Evolutionary conservation across 2,797 vertebrate genomes (phyloP).

Genomic region (Alauda arvensis): DNA sequence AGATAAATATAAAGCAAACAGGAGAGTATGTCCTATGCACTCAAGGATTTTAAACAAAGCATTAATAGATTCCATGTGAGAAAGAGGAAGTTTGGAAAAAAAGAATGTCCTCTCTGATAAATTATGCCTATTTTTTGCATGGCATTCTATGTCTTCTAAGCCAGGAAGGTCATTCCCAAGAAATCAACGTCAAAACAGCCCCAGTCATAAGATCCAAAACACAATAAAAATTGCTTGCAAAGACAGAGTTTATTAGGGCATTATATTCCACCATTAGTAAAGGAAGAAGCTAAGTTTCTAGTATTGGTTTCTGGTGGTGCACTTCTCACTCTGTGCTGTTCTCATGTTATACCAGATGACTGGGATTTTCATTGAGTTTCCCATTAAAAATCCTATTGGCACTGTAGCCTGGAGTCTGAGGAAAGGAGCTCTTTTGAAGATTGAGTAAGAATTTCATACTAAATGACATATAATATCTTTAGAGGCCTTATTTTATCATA

Average conservation of each 20-base stretch:
- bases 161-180: background rate
- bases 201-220: background rate
- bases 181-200: background rate
- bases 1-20: background rate
- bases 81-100: background rate
- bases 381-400: background rate
- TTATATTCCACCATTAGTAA: background rate
- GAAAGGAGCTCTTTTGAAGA: constrained; percentile 13
- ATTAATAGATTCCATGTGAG: background rate
- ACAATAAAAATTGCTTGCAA: background rate
- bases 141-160: background rate
- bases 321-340: background rate
- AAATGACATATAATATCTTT: constrained; percentile 34
- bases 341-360: background rate
- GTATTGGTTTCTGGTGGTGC: background rate
- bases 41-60: background rate
- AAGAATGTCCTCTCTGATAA: background rate
- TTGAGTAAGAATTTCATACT: constrained; percentile 33
- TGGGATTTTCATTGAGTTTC: background rate
- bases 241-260: background rate
- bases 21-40: background rate
- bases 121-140: background rate
- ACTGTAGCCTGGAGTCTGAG: background rate
- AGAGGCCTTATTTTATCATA: constrained; percentile 26
- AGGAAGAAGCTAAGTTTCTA: background rate